Evolutionary conservation across 2,113 vertebrate genomes (phyloP).

Genomic region (Pholis gunnellus): DNA sequence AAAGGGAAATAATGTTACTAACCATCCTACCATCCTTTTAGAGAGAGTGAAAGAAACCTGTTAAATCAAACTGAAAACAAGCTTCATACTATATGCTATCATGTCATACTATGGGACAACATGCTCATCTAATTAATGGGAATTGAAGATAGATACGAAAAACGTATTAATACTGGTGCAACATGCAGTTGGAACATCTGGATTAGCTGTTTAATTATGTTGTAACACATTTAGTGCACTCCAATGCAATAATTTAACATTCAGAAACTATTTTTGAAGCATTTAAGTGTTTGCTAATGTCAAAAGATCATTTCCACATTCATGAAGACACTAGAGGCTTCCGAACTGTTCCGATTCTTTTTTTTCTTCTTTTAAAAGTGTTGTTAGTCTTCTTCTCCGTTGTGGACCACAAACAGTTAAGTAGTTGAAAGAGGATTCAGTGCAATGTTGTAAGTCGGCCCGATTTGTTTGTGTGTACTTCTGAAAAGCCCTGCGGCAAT

Average conservation of each 20-base stretch:
- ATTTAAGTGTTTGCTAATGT: conserved; percentile 3
- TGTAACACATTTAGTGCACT: conserved; percentile 14
- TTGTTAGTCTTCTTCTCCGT: neutral
- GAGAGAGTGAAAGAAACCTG: neutral
- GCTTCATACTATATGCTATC: neutral
- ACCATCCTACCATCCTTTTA: neutral
- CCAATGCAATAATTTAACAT: neutral
- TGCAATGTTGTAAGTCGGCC: conserved; percentile 31
- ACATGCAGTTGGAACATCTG: neutral
- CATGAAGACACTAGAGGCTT: neutral
- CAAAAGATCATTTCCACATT: neutral
- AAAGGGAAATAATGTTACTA: neutral
- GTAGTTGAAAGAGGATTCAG: conserved; percentile 48
- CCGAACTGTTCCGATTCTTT: neutral
- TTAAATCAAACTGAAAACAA: neutral
- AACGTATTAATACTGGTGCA: neutral
- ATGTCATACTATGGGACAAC: neutral
- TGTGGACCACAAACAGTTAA: conserved; percentile 52
- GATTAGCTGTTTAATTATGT: conserved; percentile 15
- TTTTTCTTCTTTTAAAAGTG: neutral
- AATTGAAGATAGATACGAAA: neutral
- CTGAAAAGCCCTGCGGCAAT: conserved; percentile 45
- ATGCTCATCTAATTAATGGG: neutral
- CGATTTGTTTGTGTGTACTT: conserved; percentile 70
- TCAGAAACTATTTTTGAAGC: neutral